Conservation (phyloP, 2,113 vertebrate species). For the Notarius lentiginosus region DNA sequence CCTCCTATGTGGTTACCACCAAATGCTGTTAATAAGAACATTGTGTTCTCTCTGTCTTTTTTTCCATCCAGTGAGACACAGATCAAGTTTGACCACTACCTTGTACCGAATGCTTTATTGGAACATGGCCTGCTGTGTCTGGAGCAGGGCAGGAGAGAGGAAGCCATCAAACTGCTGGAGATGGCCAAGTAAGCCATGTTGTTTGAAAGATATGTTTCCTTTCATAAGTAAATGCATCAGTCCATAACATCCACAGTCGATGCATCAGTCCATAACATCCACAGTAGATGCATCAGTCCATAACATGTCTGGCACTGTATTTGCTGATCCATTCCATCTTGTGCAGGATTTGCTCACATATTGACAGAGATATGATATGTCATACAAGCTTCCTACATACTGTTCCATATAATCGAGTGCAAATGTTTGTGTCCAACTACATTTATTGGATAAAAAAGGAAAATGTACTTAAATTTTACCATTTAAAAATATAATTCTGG, state of each 20-base stretch:
- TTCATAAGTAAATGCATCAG: no score
- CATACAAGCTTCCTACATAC: neutral
- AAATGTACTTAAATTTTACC: neutral
- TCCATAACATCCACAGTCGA: neutral
- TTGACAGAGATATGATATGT: neutral
- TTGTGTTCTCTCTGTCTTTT: slow-evolving; percentile 36
- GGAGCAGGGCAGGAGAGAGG: slow-evolving; percentile 81
- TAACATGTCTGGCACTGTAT: neutral
- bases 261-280: neutral
- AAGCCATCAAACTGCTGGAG: slow-evolving; percentile 87
- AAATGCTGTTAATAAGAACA: neutral
- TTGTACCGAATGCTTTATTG: slow-evolving; percentile 92
- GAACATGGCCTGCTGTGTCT: slow-evolving; percentile 90
- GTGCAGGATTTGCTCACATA: neutral
- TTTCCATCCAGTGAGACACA: slow-evolving; percentile 83
- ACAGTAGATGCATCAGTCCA: neutral
- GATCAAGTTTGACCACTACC: slow-evolving; percentile 95
- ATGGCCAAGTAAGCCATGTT: slow-evolving; percentile 83
- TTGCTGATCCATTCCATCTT: neutral
- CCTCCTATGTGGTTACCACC: slow-evolving; percentile 3
- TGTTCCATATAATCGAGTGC: neutral
- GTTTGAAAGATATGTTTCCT: no score
- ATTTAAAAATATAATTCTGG: neutral
- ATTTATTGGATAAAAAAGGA: neutral
- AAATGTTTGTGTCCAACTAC: neutral